Evolutionary conservation across 2,113 vertebrate species (phyloP).

Genomic region (Malurus alboscapulatus): DNA sequence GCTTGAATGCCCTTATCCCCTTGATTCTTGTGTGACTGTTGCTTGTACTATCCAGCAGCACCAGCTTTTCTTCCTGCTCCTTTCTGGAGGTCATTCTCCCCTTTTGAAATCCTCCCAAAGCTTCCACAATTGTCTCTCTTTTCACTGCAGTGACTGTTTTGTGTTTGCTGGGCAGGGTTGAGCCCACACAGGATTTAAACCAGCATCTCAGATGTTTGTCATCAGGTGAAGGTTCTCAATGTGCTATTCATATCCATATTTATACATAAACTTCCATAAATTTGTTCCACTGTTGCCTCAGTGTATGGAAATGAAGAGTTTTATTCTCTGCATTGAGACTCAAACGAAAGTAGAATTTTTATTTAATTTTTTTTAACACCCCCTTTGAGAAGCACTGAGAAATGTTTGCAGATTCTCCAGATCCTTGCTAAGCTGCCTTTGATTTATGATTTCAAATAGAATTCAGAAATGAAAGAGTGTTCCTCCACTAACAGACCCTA

Average conservation of each 20-base stretch:
- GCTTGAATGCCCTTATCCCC: not conserved
- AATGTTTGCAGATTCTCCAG: slow-evolving; percentile 8
- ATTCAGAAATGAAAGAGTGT: slow-evolving; percentile 50
- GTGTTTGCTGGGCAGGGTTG: not conserved
- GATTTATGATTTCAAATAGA: slow-evolving; percentile 67
- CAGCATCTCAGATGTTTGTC: not conserved
- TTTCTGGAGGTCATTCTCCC: not conserved
- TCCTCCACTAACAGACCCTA: not conserved
- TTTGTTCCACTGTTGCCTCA: not conserved
- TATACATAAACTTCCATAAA: not conserved
- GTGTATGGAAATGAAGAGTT: not conserved
- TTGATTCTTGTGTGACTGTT: not conserved
- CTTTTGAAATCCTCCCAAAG: not conserved
- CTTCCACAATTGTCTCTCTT: not conserved
- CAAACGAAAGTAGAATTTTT: not conserved
- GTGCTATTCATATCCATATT: not conserved
- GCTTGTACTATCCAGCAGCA: not conserved
- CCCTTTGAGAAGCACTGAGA: not conserved
- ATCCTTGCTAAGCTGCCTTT: slow-evolving; percentile 36
- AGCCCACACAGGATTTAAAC: not conserved
- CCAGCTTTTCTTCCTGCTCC: not conserved
- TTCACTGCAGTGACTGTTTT: not conserved
- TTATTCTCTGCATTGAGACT: not conserved
- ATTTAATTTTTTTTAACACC: not conserved
- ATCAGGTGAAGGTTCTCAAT: not conserved